These are phyloP conservation scores for Asbolus verrucosus DNA, from an alignment of 1,140 invertebrate species.

Conservation along the genomic window DNA sequence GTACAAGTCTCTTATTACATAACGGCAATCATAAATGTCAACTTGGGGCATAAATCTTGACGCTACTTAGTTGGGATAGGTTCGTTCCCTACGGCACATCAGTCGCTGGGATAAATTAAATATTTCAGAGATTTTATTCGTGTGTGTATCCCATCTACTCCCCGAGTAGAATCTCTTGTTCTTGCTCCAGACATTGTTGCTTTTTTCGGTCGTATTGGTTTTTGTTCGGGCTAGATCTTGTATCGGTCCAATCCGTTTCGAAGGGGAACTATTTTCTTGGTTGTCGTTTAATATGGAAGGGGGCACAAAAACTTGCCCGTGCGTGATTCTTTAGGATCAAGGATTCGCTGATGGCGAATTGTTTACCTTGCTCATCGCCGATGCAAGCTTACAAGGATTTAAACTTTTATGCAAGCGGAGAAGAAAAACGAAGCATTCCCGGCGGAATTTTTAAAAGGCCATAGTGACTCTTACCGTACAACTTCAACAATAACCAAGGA, in stretches of 20 bases:
- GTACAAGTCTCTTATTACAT: not conserved
- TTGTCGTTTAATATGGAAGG: constrained; percentile 37
- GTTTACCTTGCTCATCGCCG: constrained; percentile 19
- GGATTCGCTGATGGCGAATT: constrained; percentile 3
- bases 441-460: too few relatives aligned
- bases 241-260: constrained; percentile 26
- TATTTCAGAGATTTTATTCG: constrained; percentile 14
- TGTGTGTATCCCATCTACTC: constrained; percentile 8
- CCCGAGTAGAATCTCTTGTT: constrained; percentile 25
- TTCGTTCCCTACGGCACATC: not conserved
- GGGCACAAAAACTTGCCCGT: constrained; percentile 4
- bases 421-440: too few relatives aligned
- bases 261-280: constrained; percentile 35
- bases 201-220: constrained; percentile 20
- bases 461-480: too few relatives aligned
- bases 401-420: constrained; percentile 14
- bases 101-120: constrained; percentile 16
- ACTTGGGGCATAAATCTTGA: constrained; percentile 11
- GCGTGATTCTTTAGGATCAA: constrained; percentile 13
- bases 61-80: not conserved
- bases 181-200: constrained; percentile 5
- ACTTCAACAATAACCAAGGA: too few relatives aligned
- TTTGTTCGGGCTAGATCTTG: constrained; percentile 21
- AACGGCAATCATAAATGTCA: not conserved
- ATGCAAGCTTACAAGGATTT: not conserved